Evolutionary conservation across 2,113 vertebrate species (phyloP), one percentile per base, ranked within the genome.

Genomic region (Microcebus jonahi): DNA sequence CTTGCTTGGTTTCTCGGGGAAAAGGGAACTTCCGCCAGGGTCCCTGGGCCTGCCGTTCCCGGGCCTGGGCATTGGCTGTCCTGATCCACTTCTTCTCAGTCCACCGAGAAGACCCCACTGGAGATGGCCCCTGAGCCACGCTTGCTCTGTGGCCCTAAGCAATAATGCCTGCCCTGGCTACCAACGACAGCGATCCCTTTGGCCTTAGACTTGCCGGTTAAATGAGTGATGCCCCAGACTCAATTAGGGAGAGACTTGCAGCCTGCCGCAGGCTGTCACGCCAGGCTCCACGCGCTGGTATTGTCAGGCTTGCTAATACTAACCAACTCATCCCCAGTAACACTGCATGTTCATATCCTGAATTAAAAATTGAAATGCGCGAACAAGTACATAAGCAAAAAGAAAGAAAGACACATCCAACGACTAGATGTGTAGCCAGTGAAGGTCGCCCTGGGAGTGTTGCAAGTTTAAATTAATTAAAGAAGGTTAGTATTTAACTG

Each of bases 221-320:
- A 95, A 96, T 8, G 55, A 96, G 88, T 84, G 94, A 68, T 39
- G 71, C 59, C 96, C 79, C 75, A 59, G 20, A 42, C 39, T 93
- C n/a, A 59, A 23, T 57, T 73, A 79, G 88, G 95, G 94, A 97
- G 96, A 95, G n/a, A 50, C 82, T 73, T 88, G 87, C 70, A 94
- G 97, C 89, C 98, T 97, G 97, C 97, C 97, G 97, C 96, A 95
- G 97, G 95, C 88, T 96, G 90, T 89, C 87, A 45, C 68, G 96
- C 98, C 94, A 45, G 96, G 97, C 98, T 98, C 97, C 94, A 94
- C 97, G 97, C 92, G 96, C 98, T 98, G 98, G 98, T 97, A 98
- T 98, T 98, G 98, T 97, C 97, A 98, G 98, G 98, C 97, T 98
- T 98, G 97, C 98, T 88, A 95, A 94, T 97, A 94, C 97, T 98